phyloP scores from a whole-genome alignment of 2,888 invertebrate genomes.

The Ichneumoninae sp. region DNA sequence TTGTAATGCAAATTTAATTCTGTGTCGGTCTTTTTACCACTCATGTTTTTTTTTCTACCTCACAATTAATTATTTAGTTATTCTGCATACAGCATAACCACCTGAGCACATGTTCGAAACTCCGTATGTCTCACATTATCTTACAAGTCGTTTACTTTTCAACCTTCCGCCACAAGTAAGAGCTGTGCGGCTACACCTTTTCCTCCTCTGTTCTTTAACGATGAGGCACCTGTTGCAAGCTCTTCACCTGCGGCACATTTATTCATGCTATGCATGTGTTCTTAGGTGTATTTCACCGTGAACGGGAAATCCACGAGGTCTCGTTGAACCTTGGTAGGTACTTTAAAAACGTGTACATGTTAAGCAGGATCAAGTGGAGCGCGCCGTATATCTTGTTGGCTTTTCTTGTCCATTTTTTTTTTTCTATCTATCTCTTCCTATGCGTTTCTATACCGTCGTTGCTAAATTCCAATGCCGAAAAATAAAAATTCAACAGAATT shows the following conservation, averaged over 20 bases:
- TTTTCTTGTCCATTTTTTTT: neutral
- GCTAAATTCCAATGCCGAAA: neutral
- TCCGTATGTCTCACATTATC: neutral
- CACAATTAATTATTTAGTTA: neutral
- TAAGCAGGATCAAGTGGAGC: neutral
- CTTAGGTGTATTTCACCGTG: neutral
- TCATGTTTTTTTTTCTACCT: neutral
- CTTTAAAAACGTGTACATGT: neutral
- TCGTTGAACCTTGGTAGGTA: neutral
- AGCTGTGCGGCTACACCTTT: neutral
- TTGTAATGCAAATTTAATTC: neutral
- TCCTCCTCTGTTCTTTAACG: neutral
- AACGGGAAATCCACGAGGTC: neutral
- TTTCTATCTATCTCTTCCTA: neutral
- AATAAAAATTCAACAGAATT: neutral
- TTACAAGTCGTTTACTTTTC: neutral
- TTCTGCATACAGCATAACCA: neutral
- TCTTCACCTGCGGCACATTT: slow-evolving; percentile 46
- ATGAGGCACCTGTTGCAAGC: slow-evolving; percentile 55
- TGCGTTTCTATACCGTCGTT: neutral
- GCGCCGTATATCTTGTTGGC: neutral
- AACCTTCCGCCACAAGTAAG: neutral
- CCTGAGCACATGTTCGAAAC: neutral
- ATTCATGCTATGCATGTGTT: neutral
- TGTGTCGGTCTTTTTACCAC: neutral